phyloP scores from a whole-genome alignment of 2,113 vertebrate species.

The Marcusenius ussheri region DNA sequence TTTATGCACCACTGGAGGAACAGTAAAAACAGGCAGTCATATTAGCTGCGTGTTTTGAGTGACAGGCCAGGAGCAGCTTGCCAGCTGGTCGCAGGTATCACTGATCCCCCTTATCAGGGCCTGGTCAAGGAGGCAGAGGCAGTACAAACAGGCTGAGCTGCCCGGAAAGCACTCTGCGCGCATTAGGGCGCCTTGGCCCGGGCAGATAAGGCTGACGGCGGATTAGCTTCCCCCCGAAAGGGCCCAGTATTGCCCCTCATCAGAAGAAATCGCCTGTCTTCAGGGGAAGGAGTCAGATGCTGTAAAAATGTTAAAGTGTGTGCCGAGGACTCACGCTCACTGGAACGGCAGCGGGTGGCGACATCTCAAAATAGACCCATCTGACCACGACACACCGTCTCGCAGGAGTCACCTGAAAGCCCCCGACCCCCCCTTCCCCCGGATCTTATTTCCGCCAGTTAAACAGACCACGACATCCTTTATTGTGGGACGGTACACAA shows the following conservation, averaged over 20 bases:
- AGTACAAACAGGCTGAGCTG: conserved; percentile 41
- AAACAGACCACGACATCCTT: conserved; percentile 24
- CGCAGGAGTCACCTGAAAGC: background rate
- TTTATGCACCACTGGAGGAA: background rate
- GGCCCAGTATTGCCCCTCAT: conserved; percentile 24
- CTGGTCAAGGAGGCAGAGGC: background rate
- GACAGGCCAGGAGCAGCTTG: background rate
- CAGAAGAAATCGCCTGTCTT: conserved; percentile 46
- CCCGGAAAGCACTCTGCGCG: conserved; percentile 53
- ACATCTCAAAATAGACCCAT: background rate
- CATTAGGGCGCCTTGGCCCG: conserved; percentile 46
- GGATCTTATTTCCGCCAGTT: conserved; percentile 7
- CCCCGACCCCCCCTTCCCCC: no score
- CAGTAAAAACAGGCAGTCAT: background rate
- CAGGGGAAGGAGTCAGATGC: conserved; percentile 12
- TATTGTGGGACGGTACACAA: background rate
- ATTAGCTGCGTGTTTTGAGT: background rate
- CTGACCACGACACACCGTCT: background rate
- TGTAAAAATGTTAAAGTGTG: conserved; percentile 15
- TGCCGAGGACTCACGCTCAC: background rate
- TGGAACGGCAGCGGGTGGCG: background rate
- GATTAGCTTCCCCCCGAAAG: conserved; percentile 38
- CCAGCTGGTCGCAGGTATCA: background rate
- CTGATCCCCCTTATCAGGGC: conserved; percentile 5
- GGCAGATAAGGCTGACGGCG: conserved; percentile 53